These are phyloP conservation scores for Lethenteron reissneri DNA, from an alignment of 2,113 vertebrate species.

Conservation along the genomic window DNA sequence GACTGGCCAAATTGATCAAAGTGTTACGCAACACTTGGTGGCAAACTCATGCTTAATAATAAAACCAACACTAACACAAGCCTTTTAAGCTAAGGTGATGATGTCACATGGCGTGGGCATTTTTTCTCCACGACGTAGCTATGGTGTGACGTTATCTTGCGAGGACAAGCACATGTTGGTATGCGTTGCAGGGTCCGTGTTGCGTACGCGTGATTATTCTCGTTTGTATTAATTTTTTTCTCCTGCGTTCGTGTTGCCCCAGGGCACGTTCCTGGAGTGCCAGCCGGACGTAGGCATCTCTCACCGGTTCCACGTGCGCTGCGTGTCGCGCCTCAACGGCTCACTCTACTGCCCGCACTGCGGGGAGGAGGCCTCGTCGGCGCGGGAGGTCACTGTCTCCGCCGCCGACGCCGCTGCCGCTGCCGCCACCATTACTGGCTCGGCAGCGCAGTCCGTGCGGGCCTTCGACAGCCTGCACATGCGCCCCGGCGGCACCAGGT, in stretches of 20 bases:
- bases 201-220: not conserved
- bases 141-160: not conserved
- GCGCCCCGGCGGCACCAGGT: too few species aligned
- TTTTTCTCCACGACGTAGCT: not conserved
- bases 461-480: too few species aligned
- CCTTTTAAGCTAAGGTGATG: too few species aligned
- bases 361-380: slow-evolving; percentile 61
- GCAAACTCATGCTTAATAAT: too few species aligned
- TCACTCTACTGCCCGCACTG: slow-evolving; percentile 76
- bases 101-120: too few species aligned
- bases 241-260: not conserved
- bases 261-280: slow-evolving; percentile 73
- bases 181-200: not conserved
- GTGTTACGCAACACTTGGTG: too few species aligned
- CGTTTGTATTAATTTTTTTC: not conserved
- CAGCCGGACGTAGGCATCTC: slow-evolving; percentile 59
- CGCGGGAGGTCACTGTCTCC: slow-evolving; percentile 53
- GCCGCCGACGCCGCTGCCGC: slow-evolving; percentile 17
- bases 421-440: too few species aligned
- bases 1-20: too few species aligned
- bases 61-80: too few species aligned
- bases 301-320: slow-evolving; percentile 63
- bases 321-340: slow-evolving; percentile 54
- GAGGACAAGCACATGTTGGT: not conserved
- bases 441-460: too few species aligned